A percentile compares a stretch with the other conserved stretches of the same genome.
Conservation (phyloP, 1,140 invertebrate species). For the Eupristina koningsbergeri region DNA sequence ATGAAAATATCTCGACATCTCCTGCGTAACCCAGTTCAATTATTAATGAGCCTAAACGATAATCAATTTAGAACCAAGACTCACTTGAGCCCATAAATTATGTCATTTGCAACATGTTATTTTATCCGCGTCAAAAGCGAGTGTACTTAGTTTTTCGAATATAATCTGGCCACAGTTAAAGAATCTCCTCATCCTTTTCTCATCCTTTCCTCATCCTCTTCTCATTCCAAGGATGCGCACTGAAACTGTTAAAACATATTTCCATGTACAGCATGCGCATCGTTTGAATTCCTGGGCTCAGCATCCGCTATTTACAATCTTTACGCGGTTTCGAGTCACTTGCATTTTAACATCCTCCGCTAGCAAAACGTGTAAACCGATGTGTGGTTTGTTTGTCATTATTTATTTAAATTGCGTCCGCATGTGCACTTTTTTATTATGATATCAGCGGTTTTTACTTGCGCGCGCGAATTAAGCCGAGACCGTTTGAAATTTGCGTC, state of each 20-base stretch:
- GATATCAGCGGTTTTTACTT: neutral
- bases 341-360: neutral
- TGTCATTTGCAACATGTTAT: neutral
- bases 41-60: too few relatives aligned
- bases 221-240: neutral
- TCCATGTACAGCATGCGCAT: constrained; percentile 8
- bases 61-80: neutral
- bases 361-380: neutral
- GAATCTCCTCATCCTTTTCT: too few relatives aligned
- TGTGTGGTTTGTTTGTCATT: neutral
- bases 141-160: neutral
- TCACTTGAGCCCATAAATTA: neutral
- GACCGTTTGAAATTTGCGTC: neutral
- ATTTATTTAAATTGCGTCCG: neutral
- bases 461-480: neutral
- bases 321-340: neutral
- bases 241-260: constrained; percentile 20
- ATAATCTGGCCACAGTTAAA: neutral
- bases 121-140: neutral
- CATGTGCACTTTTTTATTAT: neutral
- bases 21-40: neutral
- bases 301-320: constrained; percentile 13
- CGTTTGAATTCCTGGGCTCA: constrained; percentile 8
- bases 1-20: neutral
- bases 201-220: too few relatives aligned